Evolutionary conservation across 2,888 invertebrate species (phyloP).

Genomic region (Bimastos eiseni): DNA sequence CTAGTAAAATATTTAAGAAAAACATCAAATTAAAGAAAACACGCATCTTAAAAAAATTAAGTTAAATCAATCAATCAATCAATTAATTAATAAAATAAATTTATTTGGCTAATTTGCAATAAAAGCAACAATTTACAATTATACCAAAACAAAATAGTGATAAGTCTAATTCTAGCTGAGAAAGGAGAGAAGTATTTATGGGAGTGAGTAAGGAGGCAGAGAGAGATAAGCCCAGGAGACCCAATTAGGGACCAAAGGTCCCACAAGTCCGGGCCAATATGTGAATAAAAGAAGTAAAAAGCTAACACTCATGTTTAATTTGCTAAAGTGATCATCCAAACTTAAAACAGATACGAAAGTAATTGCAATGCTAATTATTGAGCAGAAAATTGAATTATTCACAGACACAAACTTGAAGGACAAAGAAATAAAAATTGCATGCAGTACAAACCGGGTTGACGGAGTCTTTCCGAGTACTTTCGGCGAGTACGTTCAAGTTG

Average conservation of each 20-base stretch:
- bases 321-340: neutral
- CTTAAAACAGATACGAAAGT: neutral
- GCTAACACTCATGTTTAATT: neutral
- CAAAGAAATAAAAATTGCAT: neutral
- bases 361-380: neutral
- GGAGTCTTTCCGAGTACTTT: conserved; percentile 39
- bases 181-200: too few species aligned
- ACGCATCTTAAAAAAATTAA: neutral
- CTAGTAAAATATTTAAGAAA: neutral
- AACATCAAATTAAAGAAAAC: neutral
- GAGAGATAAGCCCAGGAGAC: too few species aligned
- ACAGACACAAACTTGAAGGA: neutral
- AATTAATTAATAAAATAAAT: too few species aligned
- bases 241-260: too few species aligned
- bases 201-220: too few species aligned
- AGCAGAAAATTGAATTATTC: neutral
- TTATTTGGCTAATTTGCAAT: too few species aligned
- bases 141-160: too few species aligned
- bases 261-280: too few species aligned
- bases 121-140: too few species aligned
- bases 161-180: too few species aligned
- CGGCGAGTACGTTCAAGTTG: conserved; percentile 39
- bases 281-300: neutral
- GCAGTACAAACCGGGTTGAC: conserved; percentile 30
- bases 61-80: too few species aligned